phyloP scores from a whole-genome alignment of 2,888 invertebrate species.

The Chymomyza procnemis region DNA sequence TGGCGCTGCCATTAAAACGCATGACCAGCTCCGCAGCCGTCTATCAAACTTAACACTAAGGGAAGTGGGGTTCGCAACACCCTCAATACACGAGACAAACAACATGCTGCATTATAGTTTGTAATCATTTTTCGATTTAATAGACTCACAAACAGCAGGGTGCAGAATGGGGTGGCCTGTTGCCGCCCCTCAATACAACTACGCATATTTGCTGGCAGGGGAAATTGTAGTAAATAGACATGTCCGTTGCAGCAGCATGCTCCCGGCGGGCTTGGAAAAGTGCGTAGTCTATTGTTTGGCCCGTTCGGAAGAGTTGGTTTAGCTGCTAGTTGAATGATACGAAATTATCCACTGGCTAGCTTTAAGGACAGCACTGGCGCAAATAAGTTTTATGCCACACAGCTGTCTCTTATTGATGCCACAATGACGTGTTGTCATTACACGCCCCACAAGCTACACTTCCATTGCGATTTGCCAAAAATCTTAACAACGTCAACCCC shows the following conservation, averaged over 20 bases:
- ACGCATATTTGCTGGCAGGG: conserved; percentile 5
- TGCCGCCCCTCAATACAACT: conserved; percentile 7
- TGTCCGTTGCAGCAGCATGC: conserved; percentile 52
- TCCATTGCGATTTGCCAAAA: background rate
- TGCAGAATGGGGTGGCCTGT: conserved; percentile 20
- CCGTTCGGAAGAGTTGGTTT: background rate
- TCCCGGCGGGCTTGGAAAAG: too few relatives aligned
- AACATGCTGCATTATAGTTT: conserved; percentile 66
- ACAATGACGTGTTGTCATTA: conserved; percentile 7
- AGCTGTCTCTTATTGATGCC: conserved; percentile 7
- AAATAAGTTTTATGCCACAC: conserved; percentile 55
- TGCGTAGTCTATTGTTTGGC: too few relatives aligned
- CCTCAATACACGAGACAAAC: conserved; percentile 9
- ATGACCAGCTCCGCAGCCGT: background rate
- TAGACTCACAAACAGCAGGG: conserved; percentile 36
- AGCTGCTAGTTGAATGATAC: background rate
- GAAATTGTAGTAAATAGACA: conserved; percentile 64
- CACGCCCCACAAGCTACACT: background rate
- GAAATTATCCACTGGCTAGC: background rate
- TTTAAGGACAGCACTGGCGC: conserved; percentile 17
- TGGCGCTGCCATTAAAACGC: background rate
- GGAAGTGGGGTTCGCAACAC: background rate
- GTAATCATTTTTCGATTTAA: conserved; percentile 73
- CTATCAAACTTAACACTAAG: background rate
- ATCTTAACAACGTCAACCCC: background rate